phyloP scores from a whole-genome alignment of 2,797 vertebrate species.

The Varecia variegata region DNA sequence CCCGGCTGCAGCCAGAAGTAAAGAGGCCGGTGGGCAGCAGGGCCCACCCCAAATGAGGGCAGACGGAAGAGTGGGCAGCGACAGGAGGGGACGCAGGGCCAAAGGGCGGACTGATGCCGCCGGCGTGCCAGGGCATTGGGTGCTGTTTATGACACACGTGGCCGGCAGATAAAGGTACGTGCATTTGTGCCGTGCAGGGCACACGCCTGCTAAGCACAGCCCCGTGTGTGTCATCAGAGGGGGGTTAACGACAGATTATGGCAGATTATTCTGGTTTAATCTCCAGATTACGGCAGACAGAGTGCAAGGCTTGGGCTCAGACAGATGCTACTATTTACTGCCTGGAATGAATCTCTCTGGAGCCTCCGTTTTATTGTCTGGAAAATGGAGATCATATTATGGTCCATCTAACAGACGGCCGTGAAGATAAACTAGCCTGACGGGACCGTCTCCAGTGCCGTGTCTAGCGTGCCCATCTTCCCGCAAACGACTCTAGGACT shows the following conservation, averaged over 20 bases:
- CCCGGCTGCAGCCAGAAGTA: background rate
- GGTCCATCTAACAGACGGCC: background rate
- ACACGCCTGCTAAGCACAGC: too few relatives aligned
- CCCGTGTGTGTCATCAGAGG: background rate
- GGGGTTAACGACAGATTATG: background rate
- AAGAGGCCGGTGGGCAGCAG: background rate
- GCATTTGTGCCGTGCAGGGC: too few relatives aligned
- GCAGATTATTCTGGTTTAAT: background rate
- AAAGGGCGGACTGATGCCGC: accelerated
- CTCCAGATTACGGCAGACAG: background rate
- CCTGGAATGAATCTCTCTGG: background rate
- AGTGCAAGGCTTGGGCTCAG: background rate
- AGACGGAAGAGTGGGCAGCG: background rate
- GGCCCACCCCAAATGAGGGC: background rate
- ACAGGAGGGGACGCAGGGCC: background rate
- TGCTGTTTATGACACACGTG: accelerated
- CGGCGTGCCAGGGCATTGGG: accelerated
- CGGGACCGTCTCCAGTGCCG: accelerated
- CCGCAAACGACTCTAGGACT: background rate
- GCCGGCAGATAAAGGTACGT: background rate
- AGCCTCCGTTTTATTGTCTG: background rate
- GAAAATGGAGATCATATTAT: background rate
- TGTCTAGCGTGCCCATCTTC: background rate
- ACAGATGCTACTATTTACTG: background rate
- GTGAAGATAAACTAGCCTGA: background rate